Conservation (phyloP, 2,113 vertebrate species). For the Lepidothrix coronata region DNA sequence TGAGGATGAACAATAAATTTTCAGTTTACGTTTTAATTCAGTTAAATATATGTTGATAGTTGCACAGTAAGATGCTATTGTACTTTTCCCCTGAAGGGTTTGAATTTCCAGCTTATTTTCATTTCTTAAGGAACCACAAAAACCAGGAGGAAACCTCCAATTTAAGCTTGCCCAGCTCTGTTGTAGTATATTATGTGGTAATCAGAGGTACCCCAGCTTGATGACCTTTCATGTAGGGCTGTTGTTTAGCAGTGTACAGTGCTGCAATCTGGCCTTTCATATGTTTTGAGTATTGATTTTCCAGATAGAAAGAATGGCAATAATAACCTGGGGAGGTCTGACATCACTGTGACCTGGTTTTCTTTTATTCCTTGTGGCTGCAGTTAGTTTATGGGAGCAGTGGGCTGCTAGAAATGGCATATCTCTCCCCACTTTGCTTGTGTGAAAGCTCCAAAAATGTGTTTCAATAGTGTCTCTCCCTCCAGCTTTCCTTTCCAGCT, state of each 20-base stretch:
- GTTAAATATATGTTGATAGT: not conserved
- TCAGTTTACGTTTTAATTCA: not conserved
- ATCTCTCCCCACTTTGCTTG: not conserved
- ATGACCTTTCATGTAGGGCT: not conserved
- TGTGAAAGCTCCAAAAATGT: not conserved
- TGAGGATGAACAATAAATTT: not conserved
- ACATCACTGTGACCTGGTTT: not conserved
- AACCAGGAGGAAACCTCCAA: not conserved
- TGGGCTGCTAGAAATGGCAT: not conserved
- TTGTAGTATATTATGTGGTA: not conserved
- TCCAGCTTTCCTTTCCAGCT: not conserved
- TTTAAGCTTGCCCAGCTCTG: not conserved
- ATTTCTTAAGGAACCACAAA: not conserved
- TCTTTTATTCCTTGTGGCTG: not conserved
- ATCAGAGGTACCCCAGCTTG: not conserved
- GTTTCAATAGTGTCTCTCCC: not conserved
- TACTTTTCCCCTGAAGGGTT: not conserved
- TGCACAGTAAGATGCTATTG: not conserved
- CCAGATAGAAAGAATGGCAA: not conserved
- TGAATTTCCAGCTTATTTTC: not conserved
- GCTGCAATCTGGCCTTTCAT: not conserved
- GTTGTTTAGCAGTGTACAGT: not conserved
- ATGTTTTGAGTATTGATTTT: conserved; percentile 34
- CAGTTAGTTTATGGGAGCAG: fast-evolving
- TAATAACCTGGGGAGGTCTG: not conserved